Percentiles rank a stretch among this genome's conserved stretches.
Evolutionary conservation across 2,797 vertebrate genomes (phyloP).

Genomic region (Cottoperca gobio): DNA sequence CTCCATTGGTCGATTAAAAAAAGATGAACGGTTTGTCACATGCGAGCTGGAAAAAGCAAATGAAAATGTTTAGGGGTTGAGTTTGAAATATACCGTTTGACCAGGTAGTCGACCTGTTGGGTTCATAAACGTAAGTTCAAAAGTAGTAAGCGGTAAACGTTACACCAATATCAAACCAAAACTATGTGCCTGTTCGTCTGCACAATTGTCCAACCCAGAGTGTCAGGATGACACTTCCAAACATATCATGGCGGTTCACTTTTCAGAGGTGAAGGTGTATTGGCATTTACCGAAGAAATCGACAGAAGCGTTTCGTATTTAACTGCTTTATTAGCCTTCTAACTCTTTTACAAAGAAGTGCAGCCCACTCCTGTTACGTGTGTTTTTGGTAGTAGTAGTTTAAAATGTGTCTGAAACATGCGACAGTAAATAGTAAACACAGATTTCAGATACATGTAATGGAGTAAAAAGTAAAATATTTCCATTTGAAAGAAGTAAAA

Average conservation of each 20-base stretch:
- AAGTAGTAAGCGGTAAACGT: too few relatives aligned
- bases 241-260: not conserved
- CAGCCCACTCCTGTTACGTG: not conserved
- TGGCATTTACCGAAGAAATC: not conserved
- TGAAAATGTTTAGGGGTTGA: too few relatives aligned
- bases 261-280: fast-evolving
- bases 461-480: too few relatives aligned
- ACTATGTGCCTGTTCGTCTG: too few relatives aligned
- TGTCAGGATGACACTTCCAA: not conserved
- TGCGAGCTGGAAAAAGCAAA: not conserved
- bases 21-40: not conserved
- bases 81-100: not conserved
- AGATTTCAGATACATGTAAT: too few relatives aligned
- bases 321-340: not conserved
- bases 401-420: too few relatives aligned
- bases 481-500: too few relatives aligned
- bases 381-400: too few relatives aligned
- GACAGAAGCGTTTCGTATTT: not conserved
- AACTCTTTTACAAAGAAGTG: not conserved
- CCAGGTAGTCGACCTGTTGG: fast-evolving
- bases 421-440: too few relatives aligned
- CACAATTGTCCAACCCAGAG: not conserved
- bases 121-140: too few relatives aligned
- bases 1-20: conserved; percentile 56
- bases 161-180: too few relatives aligned